A percentile compares a stretch with the other conserved stretches of the same genome.
Conservation (phyloP, 2,888 invertebrate genomes). For the Aethes cnicana region DNA sequence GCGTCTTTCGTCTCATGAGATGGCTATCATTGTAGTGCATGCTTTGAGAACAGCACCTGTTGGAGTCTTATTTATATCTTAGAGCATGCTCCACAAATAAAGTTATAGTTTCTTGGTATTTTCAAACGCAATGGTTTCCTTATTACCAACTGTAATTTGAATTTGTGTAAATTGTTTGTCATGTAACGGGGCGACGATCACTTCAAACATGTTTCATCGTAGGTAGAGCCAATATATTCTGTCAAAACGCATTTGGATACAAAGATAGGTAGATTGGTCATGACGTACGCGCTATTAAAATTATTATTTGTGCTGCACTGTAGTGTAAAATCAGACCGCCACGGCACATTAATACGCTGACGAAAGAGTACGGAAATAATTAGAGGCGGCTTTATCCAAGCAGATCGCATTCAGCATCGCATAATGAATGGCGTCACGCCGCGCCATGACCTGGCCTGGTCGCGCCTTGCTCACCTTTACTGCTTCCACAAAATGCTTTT, state of each 20-base stretch:
- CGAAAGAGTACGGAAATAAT: constrained; percentile 73
- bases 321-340: constrained; percentile 40
- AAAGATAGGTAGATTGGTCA: not conserved
- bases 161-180: too few species aligned
- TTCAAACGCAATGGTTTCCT: not conserved
- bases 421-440: constrained; percentile 74
- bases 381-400: constrained; percentile 71
- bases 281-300: constrained; percentile 10
- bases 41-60: constrained; percentile 61
- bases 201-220: too few species aligned
- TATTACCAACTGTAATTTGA: too few species aligned
- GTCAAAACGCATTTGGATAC: too few species aligned
- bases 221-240: too few species aligned
- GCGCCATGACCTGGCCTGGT: constrained; percentile 49
- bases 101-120: constrained; percentile 3
- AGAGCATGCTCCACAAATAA: constrained; percentile 42
- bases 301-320: constrained; percentile 16
- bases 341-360: constrained; percentile 61
- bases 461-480: constrained; percentile 29
- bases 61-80: constrained; percentile 59
- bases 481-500: constrained; percentile 10
- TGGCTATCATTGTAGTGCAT: constrained; percentile 57
- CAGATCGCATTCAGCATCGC: constrained; percentile 69
- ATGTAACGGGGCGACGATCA: too few species aligned
- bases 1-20: constrained; percentile 45